Conservation (phyloP, 2,113 vertebrate species). For the Diadophis punctatus region DNA sequence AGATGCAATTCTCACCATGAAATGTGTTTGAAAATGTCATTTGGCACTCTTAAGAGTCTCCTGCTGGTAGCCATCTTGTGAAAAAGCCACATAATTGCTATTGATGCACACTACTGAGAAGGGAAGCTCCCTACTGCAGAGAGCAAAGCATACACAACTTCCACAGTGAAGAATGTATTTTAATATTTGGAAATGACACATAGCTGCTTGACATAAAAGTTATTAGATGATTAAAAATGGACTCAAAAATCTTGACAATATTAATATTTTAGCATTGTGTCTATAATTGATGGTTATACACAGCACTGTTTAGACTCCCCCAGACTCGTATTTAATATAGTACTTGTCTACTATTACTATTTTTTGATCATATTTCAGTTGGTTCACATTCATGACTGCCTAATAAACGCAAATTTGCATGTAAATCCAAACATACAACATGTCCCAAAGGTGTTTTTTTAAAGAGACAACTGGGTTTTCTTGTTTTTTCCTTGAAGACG, state of each 20-base stretch:
- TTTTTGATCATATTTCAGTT: neutral
- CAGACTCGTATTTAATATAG: no score
- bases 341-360: neutral
- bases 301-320: neutral
- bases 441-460: neutral
- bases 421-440: neutral
- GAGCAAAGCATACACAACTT: conserved; percentile 13
- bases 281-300: neutral
- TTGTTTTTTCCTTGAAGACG: neutral
- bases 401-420: neutral
- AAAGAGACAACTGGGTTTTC: neutral
- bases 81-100: conserved; percentile 45
- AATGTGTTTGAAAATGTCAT: conserved; percentile 54
- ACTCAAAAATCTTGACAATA: conserved; percentile 3
- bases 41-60: conserved; percentile 39
- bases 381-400: neutral
- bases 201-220: conserved; percentile 27
- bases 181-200: neutral
- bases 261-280: neutral
- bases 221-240: conserved; percentile 15
- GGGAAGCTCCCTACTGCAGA: conserved; percentile 22
- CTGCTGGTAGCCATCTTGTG: conserved; percentile 30
- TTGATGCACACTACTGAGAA: conserved; percentile 28
- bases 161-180: conserved; percentile 25
- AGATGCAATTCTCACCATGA: conserved; percentile 46